Evolutionary conservation across 2,888 invertebrate genomes (phyloP).

Genomic region (Drosophila subsilvestris): DNA sequence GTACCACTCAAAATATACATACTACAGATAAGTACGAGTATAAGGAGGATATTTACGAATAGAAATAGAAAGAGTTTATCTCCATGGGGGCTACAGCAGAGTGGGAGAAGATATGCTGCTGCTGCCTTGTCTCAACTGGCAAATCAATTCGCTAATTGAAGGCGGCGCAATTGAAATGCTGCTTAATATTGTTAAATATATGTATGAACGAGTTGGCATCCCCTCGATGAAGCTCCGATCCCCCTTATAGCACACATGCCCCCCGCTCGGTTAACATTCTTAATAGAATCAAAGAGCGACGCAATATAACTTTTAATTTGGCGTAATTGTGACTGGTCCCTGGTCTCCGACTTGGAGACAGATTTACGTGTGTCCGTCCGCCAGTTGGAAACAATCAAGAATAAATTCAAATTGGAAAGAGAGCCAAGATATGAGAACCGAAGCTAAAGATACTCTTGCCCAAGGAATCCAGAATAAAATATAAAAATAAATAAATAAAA

Average conservation of each 20-base stretch:
- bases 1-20: constrained; percentile 26
- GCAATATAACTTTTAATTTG: constrained; percentile 71
- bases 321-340: constrained; percentile 60
- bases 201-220: constrained; percentile 48
- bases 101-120: neutral
- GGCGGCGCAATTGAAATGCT: constrained; percentile 68
- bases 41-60: neutral
- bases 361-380: constrained; percentile 22
- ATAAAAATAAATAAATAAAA: neutral
- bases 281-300: constrained; percentile 78
- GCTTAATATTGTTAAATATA: constrained; percentile 67
- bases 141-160: constrained; percentile 75
- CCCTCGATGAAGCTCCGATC: constrained; percentile 24
- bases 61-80: neutral
- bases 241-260: neutral
- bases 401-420: constrained; percentile 36
- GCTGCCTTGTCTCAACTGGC: constrained; percentile 7
- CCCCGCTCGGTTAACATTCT: constrained; percentile 60
- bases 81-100: constrained; percentile 25
- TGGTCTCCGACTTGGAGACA: constrained; percentile 12
- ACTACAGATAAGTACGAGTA: neutral
- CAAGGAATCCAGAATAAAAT: too few species aligned
- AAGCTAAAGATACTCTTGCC: neutral
- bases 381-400: constrained; percentile 36
- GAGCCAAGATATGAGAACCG: neutral